phyloP scores from a whole-genome alignment of 2,113 vertebrate genomes.

The Danio rerio region GRCz12tu NC_133184.1:27019001-27019500 shows the following conservation, averaged over 20 bases:
- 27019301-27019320: constrained; percentile 22
- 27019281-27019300: not conserved
- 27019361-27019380: constrained; percentile 47
- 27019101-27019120: constrained; percentile 54
- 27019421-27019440: no score
- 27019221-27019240: constrained; percentile 30
- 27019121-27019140: constrained; percentile 49
- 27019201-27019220: constrained; percentile 38
- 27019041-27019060: not conserved
- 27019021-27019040: not conserved
- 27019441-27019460: no score
- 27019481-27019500: no score
- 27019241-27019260: constrained; percentile 17
- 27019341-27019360: constrained; percentile 49
- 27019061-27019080: constrained; percentile 10
- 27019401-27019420: no score
- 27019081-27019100: constrained; percentile 35
- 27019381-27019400: constrained; percentile 28
- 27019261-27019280: not conserved
- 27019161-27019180: constrained; percentile 54
- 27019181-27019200: constrained; percentile 52
- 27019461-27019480: no score
- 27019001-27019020: not conserved
- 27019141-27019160: constrained; percentile 60
- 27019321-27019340: constrained; percentile 37